phyloP scores from a whole-genome alignment of 2,113 vertebrate genomes.

The Malurus elegans region DNA sequence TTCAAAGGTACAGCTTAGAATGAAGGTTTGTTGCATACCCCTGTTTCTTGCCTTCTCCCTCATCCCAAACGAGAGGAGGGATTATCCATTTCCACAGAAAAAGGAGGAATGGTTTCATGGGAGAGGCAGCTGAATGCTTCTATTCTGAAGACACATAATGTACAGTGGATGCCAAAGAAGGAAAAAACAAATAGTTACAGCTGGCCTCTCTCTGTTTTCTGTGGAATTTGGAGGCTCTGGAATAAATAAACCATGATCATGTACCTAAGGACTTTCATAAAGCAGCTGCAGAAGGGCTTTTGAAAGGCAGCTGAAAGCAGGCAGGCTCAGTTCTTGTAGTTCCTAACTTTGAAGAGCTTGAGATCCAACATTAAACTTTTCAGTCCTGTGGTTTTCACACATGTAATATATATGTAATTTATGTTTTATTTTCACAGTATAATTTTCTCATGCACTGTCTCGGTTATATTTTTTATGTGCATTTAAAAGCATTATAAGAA shows the following conservation, averaged over 20 bases:
- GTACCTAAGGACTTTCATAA: background rate
- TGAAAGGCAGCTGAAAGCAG: background rate
- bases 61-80: background rate
- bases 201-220: background rate
- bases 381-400: rapidly evolving
- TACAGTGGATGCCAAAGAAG: background rate
- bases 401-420: background rate
- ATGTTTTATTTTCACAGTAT: background rate
- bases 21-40: background rate
- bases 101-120: background rate
- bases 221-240: background rate
- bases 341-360: background rate
- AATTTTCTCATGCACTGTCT: background rate
- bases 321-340: background rate
- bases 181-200: background rate
- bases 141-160: background rate
- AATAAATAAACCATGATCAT: background rate
- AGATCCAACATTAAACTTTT: background rate
- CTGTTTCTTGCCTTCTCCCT: background rate
- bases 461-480: background rate
- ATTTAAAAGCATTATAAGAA: background rate
- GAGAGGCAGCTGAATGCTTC: background rate
- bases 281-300: background rate
- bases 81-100: background rate
- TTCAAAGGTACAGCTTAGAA: background rate